Evolutionary conservation across 1,140 invertebrate genomes (phyloP).

Genomic region (Bicyclus anynana): DNA sequence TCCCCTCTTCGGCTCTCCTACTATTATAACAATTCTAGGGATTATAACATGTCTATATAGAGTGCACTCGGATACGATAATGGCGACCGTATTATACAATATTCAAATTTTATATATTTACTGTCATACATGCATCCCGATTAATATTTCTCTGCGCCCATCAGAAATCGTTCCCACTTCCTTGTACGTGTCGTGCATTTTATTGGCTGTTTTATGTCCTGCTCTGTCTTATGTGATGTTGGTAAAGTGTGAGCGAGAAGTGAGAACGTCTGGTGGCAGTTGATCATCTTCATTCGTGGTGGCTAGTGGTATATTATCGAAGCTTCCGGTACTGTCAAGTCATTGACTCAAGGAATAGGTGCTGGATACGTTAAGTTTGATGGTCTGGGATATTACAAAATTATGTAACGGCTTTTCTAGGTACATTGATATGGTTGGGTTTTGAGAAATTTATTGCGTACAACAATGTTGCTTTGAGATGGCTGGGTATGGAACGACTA

Average conservation of each 20-base stretch:
- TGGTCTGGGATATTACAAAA: conserved; percentile 6
- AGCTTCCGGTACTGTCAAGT: conserved; percentile 63
- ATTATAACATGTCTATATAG: neutral
- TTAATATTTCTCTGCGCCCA: conserved; percentile 63
- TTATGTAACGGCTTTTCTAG: conserved; percentile 1
- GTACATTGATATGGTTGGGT: too few species aligned
- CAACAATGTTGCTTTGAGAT: too few species aligned
- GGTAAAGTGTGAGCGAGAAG: conserved; percentile 32
- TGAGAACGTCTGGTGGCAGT: conserved; percentile 51
- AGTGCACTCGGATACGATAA: conserved; percentile 30
- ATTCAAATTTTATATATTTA: conserved; percentile 43
- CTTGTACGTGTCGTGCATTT: conserved; percentile 67
- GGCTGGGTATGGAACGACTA: too few species aligned
- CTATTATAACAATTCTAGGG: neutral
- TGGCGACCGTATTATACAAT: conserved; percentile 31
- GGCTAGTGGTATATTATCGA: conserved; percentile 66
- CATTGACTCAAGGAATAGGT: conserved; percentile 56
- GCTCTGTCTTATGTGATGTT: conserved; percentile 17
- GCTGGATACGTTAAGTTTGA: conserved; percentile 13
- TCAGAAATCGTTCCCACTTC: conserved; percentile 66
- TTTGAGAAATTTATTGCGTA: conserved; percentile 2
- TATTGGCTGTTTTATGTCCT: conserved; percentile 36
- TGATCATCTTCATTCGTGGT: conserved; percentile 74
- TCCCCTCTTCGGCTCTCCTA: neutral
- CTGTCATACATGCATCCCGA: conserved; percentile 31